Conservation (phyloP, 2,888 invertebrate species). For the Spodoptera littoralis region DNA sequence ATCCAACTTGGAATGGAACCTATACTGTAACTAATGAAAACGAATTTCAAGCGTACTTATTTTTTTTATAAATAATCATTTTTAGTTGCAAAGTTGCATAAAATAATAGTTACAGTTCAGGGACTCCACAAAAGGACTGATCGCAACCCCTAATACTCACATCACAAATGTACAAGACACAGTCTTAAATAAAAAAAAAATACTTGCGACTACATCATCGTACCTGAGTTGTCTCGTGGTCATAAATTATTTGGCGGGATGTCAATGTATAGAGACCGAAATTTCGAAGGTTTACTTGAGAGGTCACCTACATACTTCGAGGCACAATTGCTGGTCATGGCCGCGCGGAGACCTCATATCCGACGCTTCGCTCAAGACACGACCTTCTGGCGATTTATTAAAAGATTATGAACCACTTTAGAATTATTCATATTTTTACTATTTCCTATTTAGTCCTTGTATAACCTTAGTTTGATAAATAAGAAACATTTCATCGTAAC, state of each 20-base stretch:
- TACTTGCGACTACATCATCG: slow-evolving; percentile 24
- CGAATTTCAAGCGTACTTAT: too few species aligned
- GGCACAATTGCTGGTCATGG: slow-evolving; percentile 81
- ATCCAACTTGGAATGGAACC: too few species aligned
- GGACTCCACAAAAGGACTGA: too few species aligned
- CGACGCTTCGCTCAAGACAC: slow-evolving; percentile 59
- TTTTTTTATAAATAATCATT: too few species aligned
- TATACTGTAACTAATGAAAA: too few species aligned
- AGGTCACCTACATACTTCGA: slow-evolving; percentile 86
- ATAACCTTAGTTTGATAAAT: too few species aligned
- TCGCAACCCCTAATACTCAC: too few species aligned
- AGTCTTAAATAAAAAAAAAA: too few species aligned
- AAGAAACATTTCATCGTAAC: too few species aligned
- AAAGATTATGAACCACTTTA: slow-evolving; percentile 5
- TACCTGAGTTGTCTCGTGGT: slow-evolving; percentile 23
- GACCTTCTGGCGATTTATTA: slow-evolving; percentile 53
- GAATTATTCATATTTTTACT: neutral
- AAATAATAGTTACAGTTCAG: too few species aligned
- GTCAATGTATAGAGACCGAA: slow-evolving; percentile 78
- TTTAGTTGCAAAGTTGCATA: too few species aligned
- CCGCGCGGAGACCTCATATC: slow-evolving; percentile 76
- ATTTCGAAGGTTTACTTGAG: slow-evolving; percentile 77
- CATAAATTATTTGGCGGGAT: slow-evolving; percentile 65
- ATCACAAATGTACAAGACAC: too few species aligned
- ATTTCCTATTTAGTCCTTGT: neutral